These are phyloP conservation scores for Brachyalestes nurse DNA, from an alignment of 2,797 vertebrate genomes.

Conservation along the genomic window DNA sequence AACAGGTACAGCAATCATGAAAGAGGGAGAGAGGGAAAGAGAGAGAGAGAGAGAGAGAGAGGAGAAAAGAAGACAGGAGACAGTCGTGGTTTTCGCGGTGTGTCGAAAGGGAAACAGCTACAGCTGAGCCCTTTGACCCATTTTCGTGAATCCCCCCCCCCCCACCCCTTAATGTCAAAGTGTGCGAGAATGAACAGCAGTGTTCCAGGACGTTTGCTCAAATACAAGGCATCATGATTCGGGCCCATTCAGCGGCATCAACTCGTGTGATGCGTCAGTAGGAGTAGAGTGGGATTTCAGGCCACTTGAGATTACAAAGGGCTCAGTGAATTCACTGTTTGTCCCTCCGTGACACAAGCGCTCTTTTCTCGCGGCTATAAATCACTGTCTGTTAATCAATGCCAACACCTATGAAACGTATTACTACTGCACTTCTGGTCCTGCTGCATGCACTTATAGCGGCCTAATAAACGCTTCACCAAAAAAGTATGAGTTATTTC, in stretches of 20 bases:
- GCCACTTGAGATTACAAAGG: slow-evolving; percentile 55
- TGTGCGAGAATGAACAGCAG: slow-evolving; percentile 1
- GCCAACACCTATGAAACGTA: slow-evolving; percentile 21
- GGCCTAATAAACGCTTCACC: neutral
- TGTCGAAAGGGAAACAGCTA: slow-evolving; percentile 10
- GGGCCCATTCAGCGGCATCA: slow-evolving; percentile 37
- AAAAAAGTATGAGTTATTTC: neutral
- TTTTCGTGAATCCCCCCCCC: neutral
- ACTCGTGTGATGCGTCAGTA: slow-evolving; percentile 53
- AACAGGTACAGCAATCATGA: slow-evolving; percentile 55
- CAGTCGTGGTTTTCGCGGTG: neutral
- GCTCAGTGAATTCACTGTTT: slow-evolving; percentile 31
- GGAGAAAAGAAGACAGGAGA: neutral
- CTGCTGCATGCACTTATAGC: neutral
- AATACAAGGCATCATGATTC: slow-evolving; percentile 46
- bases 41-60: neutral
- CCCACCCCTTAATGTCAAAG: slow-evolving; percentile 8
- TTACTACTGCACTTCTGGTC: slow-evolving; percentile 20
- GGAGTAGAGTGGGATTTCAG: slow-evolving; percentile 61
- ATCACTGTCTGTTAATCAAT: slow-evolving; percentile 27
- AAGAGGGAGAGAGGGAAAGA: neutral
- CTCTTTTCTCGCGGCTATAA: slow-evolving; percentile 21
- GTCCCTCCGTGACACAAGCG: slow-evolving; percentile 10
- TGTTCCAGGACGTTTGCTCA: slow-evolving; percentile 9
- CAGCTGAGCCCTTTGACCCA: slow-evolving; percentile 32